Base-by-base conservation (phyloP, 2,888 invertebrate genomes). In the Stenchaetothrips biformis region DNA sequence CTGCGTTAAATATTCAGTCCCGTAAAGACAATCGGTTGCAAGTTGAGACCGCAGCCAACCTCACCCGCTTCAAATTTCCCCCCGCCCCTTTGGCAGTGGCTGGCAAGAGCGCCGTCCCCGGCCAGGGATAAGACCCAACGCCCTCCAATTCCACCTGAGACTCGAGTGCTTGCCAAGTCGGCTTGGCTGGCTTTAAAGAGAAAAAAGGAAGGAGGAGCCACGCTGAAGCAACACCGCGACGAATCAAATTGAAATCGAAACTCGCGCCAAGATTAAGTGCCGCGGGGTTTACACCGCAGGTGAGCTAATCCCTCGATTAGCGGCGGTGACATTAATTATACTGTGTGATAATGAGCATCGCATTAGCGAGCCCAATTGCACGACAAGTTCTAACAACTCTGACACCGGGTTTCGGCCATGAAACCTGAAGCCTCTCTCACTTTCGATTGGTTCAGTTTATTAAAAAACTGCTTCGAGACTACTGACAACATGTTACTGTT, bases 161-260 rank as follows among this genome's bases (percentile, higher is more conserved):
- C 67, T 74, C 21, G 67, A 74, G 67, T 74, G 67, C 67, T 74
- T 25, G 67, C 67, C 67, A 74, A 74, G 67, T 67, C 7, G 67
- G 8, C 21, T 7, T 9, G 67, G 8, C 59, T 18, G 59, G 18
- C 59, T 74, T 74, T 21, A 0, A 74, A 25, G 25, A 67, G 67
- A n/a, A 62, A 62, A 62, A n/a, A 62, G 11, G 62, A 62, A 67
- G 21, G 0, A 21, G 8, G 37, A n/a, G 67, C 67, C n/a, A 3
- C 21, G 11, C 37, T 37, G 25, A 25, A 25, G 11, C 25, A 74
- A 8, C 25, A 11, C 9, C n/a, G 62, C 67, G 67, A 25, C 67
- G 9, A 74, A 74, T 74, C 67, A 74, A 21, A 74, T 21, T 25
- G 67, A 74, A 74, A 67, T 21, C 21, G 21, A 21, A 74, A 37